Conservation (phyloP, 2,888 invertebrate genomes). For the Mythimna lalbum region DNA sequence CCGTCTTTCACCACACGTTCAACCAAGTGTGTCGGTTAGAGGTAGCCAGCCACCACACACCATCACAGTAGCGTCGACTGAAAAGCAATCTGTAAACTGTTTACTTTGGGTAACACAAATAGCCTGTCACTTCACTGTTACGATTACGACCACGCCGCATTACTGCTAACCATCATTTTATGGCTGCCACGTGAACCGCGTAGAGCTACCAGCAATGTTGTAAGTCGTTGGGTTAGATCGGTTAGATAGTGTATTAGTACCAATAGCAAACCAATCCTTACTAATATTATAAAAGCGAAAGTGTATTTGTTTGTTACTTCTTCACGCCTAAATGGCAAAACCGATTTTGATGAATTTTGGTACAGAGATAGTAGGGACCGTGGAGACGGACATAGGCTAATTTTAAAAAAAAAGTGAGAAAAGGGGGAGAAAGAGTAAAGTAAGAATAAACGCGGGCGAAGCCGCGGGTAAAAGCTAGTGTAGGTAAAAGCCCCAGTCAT, state of each 20-base stretch:
- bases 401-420: too few species aligned
- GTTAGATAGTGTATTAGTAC: neutral
- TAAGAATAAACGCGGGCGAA: too few species aligned
- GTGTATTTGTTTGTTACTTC: too few species aligned
- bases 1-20: neutral
- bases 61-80: neutral
- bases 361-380: too few species aligned
- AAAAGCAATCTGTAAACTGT: conserved; percentile 29
- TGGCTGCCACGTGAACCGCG: neutral
- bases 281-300: too few species aligned
- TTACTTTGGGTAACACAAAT: conserved; percentile 36
- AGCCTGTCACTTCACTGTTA: conserved; percentile 30
- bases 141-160: neutral
- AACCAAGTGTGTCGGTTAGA: neutral
- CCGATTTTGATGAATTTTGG: too few species aligned
- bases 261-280: conserved; percentile 5
- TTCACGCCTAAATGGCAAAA: too few species aligned
- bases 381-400: too few species aligned
- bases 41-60: neutral
- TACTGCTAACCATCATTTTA: conserved; percentile 17
- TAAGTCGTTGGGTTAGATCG: neutral
- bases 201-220: neutral
- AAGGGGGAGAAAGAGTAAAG: too few species aligned
- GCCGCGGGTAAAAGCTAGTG: too few species aligned
- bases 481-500: conserved; percentile 6